Conservation (phyloP, 2,888 invertebrate genomes). For the Phoenoteleia sp. region DNA sequence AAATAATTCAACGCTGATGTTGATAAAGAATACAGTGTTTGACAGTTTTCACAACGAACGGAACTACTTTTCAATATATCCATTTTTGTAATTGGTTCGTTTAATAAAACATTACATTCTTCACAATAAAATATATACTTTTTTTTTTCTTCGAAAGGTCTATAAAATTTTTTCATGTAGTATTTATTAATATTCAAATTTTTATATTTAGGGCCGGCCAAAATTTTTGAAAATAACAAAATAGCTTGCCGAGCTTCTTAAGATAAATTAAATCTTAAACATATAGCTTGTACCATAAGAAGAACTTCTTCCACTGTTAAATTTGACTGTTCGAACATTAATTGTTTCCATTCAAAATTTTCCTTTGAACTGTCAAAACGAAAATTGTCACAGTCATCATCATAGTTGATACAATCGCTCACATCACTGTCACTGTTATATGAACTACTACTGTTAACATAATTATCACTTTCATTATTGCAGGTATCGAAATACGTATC, state of each 20-base stretch:
- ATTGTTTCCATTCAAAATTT: constrained; percentile 15
- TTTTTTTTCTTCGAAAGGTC: not conserved
- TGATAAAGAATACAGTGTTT: not conserved
- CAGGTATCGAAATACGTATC: no score
- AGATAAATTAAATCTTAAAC: not conserved
- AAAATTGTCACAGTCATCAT: no score
- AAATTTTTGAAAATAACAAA: not conserved
- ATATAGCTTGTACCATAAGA: constrained; percentile 12
- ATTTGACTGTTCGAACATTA: constrained; percentile 31
- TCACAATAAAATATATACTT: constrained; percentile 11
- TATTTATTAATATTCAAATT: constrained; percentile 7
- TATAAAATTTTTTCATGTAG: not conserved
- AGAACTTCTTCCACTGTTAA: constrained; percentile 7
- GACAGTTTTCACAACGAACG: not conserved
- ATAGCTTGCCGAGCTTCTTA: constrained; percentile 17
- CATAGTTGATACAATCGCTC: no score
- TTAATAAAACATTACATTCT: not conserved
- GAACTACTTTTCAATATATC: not conserved
- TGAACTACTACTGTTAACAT: no score
- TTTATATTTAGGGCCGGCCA: constrained; percentile 6
- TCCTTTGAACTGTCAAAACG: no score
- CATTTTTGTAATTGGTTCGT: not conserved
- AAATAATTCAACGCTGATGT: constrained; percentile 33
- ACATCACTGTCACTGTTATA: no score
- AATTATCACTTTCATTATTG: no score